Evolutionary conservation across 2,113 vertebrate genomes (phyloP).

Genomic region (Myotis davidii): DNA sequence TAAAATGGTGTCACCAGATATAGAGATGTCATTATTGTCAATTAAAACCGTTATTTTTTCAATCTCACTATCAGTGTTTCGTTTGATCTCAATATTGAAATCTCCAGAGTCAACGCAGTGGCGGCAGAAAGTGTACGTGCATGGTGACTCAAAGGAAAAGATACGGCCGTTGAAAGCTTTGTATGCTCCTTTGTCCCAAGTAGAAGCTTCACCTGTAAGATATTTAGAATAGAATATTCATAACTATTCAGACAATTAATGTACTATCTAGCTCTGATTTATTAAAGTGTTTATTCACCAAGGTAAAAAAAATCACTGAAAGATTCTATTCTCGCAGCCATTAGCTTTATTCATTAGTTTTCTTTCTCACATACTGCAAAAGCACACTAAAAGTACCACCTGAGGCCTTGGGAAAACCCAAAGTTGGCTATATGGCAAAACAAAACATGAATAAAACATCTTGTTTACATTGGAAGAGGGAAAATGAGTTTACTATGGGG

Average conservation of each 20-base stretch:
- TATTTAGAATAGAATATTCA: neutral
- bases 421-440: neutral
- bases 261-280: neutral
- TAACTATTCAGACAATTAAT: neutral
- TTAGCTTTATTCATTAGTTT: neutral
- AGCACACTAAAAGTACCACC: neutral
- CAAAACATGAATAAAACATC: neutral
- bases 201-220: constrained; percentile 65
- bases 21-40: constrained; percentile 66
- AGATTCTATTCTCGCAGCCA: neutral
- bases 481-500: neutral
- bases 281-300: neutral
- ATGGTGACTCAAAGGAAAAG: constrained; percentile 66
- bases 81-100: constrained; percentile 75
- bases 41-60: constrained; percentile 65
- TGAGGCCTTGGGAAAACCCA: neutral
- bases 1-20: neutral
- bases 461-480: neutral
- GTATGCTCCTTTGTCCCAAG: constrained; percentile 66
- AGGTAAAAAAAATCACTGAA: neutral
- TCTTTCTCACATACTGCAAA: neutral
- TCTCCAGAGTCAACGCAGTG: constrained; percentile 75
- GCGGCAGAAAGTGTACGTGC: constrained; percentile 61
- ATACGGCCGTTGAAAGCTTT: constrained; percentile 56
- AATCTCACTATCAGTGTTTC: constrained; percentile 32